A percentile compares a stretch with the other conserved stretches of the same genome.
These are phyloP conservation scores for Gambusia holbrooki DNA, from an alignment of 2,113 vertebrate genomes.

Conservation along the genomic window DNA sequence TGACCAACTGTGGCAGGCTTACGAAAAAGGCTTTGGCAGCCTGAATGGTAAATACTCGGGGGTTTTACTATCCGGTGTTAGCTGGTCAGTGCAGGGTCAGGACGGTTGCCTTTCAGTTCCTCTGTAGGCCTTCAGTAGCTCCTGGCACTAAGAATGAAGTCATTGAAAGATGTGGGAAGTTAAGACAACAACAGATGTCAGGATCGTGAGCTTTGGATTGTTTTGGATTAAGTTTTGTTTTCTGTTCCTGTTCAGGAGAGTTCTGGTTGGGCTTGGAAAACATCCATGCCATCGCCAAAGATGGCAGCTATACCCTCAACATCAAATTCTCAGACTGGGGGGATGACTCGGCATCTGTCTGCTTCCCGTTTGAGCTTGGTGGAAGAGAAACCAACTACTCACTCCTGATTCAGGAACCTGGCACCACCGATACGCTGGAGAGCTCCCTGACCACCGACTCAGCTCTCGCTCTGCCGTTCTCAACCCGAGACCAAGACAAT, in stretches of 20 bases:
- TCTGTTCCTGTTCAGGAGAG: conserved; percentile 82
- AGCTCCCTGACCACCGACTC: conserved; percentile 77
- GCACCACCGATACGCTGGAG: conserved; percentile 80
- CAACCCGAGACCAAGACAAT: conserved; percentile 91
- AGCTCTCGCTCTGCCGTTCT: conserved; percentile 85
- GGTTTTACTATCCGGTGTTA: conserved; percentile 25
- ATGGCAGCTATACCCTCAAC: conserved; percentile 78
- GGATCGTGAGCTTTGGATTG: neutral
- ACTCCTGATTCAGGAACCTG: conserved; percentile 78
- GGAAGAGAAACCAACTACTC: conserved; percentile 86
- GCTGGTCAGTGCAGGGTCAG: conserved; percentile 1
- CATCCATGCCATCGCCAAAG: conserved; percentile 82
- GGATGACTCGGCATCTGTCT: conserved; percentile 78
- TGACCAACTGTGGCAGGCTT: conserved; percentile 91
- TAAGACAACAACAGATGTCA: neutral
- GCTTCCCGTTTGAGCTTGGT: conserved; percentile 83
- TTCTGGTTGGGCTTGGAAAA: conserved; percentile 96
- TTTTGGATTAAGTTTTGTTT: neutral
- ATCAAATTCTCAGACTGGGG: conserved; percentile 90
- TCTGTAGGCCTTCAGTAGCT: neutral
- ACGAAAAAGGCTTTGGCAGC: conserved; percentile 89
- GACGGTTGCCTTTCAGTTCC: conserved; percentile 7
- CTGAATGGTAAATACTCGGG: conserved; percentile 74
- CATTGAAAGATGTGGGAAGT: neutral
- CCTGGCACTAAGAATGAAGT: conserved; percentile 2